phyloP scores from a whole-genome alignment of 2,113 vertebrate species.

The Brachypteracias leptosomus region DNA sequence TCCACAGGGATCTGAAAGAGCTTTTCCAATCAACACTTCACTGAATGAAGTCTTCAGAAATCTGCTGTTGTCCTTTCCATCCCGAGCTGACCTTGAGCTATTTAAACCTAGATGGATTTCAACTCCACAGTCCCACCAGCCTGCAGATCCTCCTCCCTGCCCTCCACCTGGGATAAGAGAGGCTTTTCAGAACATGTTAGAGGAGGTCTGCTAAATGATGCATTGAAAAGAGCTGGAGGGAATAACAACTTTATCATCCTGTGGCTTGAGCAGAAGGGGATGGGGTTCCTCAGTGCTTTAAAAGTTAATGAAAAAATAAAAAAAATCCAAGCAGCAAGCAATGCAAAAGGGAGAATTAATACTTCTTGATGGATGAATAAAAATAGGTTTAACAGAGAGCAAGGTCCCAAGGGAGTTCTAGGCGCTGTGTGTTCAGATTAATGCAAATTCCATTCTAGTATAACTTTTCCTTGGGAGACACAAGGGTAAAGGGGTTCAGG shows the following conservation, averaged over 20 bases:
- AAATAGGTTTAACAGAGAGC: conserved; percentile 2
- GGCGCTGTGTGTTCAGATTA: background rate
- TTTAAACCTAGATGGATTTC: conserved; percentile 58
- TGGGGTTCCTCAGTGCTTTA: conserved; percentile 22
- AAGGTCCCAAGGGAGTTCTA: background rate
- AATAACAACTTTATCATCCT: conserved; percentile 46
- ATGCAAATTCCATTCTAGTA: background rate
- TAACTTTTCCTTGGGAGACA: background rate
- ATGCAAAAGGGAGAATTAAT: conserved; percentile 28
- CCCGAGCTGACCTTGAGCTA: conserved; percentile 51
- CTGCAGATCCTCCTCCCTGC: background rate
- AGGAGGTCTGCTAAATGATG: conserved; percentile 62
- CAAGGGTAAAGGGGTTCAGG: background rate
- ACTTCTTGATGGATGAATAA: conserved; percentile 20
- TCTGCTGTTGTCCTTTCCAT: conserved; percentile 30
- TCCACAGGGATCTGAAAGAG: conserved; percentile 39
- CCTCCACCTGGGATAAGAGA: conserved; percentile 33
- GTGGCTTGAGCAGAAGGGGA: conserved; percentile 20
- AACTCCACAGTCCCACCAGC: background rate
- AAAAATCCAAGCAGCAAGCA: background rate
- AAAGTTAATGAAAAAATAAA: conserved; percentile 39
- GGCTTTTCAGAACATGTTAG: conserved; percentile 47
- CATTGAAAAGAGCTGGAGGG: conserved; percentile 50
- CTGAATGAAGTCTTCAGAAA: conserved; percentile 42
- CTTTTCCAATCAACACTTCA: conserved; percentile 62